Base-by-base conservation (phyloP, 2,113 vertebrate species). In the Oreochromis aureus region DNA sequence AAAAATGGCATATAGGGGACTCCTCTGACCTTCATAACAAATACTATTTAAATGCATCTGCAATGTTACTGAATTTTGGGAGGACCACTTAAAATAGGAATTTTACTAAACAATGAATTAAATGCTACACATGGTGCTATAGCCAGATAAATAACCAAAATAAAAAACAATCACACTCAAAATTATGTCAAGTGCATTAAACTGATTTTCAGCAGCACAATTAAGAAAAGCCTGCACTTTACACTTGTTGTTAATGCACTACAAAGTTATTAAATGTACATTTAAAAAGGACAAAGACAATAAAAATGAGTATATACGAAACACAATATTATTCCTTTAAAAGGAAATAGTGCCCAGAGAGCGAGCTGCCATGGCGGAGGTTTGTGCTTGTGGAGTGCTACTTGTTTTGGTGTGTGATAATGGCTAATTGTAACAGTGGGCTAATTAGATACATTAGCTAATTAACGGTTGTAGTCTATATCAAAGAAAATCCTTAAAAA, bases 21-120 rank as follows among this genome's bases (percentile, higher is more conserved):
- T 69, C 0, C 36, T 41, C 63, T 2, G 36, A 69, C 36, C 36
- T 69, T 69, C 12, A 24, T 41, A 2, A 24, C 12, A 41, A 22
- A 69, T 66, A 69, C 63, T 22, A 69, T 69, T 69, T 69, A 41
- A 69, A 69, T 69, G 11, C 63, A 69, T 69, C 6, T 69, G 36
- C 36, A 15, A 69, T 41, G 36, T 69, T 69, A 22, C 63, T 41
- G 36, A 69, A 39, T 11, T 13, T 69, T 69, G 10, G 34, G 11
- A 69, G 4, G 12, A 69, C 6, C 19, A 13, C 11, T 69, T 22
- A 39, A 11, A 63, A 39, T 69, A 39, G 19, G 11, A 0, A 41
- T 24, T 69, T 41, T 69, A 24, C n/a, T 69, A 69, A 69, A 22
- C 7, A 69, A 15, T 69, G 36, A 41, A 69, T 41, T 69, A 41